Conservation (phyloP, 1,140 invertebrate species). For the Saccostrea echinata region DNA sequence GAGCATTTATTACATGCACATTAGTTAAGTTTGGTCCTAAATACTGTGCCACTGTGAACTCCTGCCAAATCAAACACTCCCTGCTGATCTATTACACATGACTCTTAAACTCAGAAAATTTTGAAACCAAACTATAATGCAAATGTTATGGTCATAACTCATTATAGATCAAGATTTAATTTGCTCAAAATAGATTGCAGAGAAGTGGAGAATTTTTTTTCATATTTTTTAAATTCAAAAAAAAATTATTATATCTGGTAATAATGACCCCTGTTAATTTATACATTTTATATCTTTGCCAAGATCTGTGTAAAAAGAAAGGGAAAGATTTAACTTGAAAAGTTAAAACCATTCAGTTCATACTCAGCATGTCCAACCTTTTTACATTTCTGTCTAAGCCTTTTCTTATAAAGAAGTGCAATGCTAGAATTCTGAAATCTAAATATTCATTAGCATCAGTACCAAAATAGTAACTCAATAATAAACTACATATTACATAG, state of each 20-base stretch:
- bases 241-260: neutral
- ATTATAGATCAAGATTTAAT: too few species aligned
- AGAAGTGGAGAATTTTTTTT: neutral
- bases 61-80: slow-evolving; percentile 34
- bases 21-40: slow-evolving; percentile 16
- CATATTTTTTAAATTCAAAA: neutral
- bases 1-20: slow-evolving; percentile 19
- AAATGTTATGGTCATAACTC: too few species aligned
- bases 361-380: too few species aligned
- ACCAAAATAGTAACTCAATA: too few species aligned
- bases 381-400: too few species aligned
- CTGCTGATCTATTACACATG: neutral
- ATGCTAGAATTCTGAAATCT: too few species aligned
- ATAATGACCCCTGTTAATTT: too few species aligned
- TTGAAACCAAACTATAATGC: neutral
- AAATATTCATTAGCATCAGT: too few species aligned
- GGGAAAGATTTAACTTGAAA: too few species aligned
- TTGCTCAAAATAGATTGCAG: neutral
- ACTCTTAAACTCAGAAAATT: slow-evolving; percentile 22
- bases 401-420: too few species aligned
- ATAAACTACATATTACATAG: too few species aligned
- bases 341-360: too few species aligned
- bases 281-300: neutral
- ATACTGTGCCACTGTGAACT: neutral
- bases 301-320: neutral